Base-by-base conservation (phyloP, 2,113 vertebrate species). In the Ascaphus truei region DNA sequence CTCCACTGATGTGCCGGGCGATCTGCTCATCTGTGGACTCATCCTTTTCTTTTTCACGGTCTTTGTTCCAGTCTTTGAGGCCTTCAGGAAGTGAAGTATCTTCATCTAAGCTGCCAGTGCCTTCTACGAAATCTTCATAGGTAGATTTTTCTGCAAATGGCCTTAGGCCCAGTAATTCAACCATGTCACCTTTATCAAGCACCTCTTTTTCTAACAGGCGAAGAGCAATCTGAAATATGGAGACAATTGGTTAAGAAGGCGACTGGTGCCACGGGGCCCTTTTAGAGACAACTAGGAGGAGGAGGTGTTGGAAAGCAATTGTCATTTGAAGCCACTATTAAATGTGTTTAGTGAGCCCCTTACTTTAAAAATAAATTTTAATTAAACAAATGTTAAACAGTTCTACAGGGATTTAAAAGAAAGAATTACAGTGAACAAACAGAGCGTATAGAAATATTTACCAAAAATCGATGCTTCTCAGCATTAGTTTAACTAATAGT, bases 61-160 rank as follows among this genome's bases (percentile, higher is more conserved):
- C 94, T 77, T 85, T 93, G 85, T 98, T 99, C 97, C 97, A 99
- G 88, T 97, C 93, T 84, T 95, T 98, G 66, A 99, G 91, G 53
- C 97, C 97, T 73, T 95, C 93, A 0, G 97, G 97, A 53, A 99
- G 90, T 0, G 94, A 84, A 0, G 96, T 99, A 82, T 99, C 96
- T 75, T 99, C 97, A 1, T 98, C 96, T 76, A 94, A 74, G 9
- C 96, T 90, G 3, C 97, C 97, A 0, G 97, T 99, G 34, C 97
- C 97, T 83, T 98, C 97, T 47, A 99, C 97, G 77, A 99, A 96
- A 18, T 98, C 97, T 79, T 99, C 97, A 0, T 99, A 99, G 0
- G 96, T 96, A 5, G 96, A 98, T 79, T 96, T 98, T 66, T 99
- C 97, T 0, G 90, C 88, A 62, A 99, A 98, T 0, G 97, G 97